Percentiles rank a stretch among this genome's conserved stretches.
Evolutionary conservation across 2,113 vertebrate genomes (phyloP).

Genomic region (Carollia perspicillata): DNA sequence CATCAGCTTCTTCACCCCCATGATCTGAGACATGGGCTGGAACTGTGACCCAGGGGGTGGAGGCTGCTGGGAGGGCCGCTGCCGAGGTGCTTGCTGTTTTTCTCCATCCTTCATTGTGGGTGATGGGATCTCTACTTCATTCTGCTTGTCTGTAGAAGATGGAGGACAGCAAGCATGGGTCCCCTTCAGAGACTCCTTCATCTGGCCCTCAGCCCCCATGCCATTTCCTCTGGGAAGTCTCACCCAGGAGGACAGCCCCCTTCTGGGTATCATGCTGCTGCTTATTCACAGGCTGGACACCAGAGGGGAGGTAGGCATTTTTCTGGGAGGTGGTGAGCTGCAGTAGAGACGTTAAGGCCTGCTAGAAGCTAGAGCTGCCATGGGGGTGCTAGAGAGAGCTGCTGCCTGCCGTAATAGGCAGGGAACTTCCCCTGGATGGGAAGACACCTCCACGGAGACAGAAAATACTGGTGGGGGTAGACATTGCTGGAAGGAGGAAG

Average conservation of each 20-base stretch:
- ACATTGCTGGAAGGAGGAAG: not conserved
- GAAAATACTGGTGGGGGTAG: not conserved
- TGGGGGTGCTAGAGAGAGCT: not conserved
- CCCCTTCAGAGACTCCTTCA: not conserved
- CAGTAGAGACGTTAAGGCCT: not conserved
- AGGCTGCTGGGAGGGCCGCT: slow-evolving; percentile 69
- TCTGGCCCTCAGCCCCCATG: not conserved
- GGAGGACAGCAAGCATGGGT: not conserved
- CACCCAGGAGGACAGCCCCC: not conserved
- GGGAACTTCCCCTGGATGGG: not conserved
- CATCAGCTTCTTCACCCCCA: slow-evolving; percentile 89
- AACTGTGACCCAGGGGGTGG: not conserved
- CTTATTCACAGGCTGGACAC: not conserved
- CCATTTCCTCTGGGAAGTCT: not conserved
- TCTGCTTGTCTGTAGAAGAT: slow-evolving; percentile 89
- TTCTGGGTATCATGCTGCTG: not conserved
- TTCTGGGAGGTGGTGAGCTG: not conserved
- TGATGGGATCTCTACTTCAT: slow-evolving; percentile 93
- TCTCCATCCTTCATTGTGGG: slow-evolving; percentile 89
- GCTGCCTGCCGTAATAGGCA: not conserved
- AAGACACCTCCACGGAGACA: not conserved
- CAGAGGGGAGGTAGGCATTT: not conserved
- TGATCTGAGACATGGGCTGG: slow-evolving; percentile 93
- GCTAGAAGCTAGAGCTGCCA: not conserved
- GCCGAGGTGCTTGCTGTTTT: slow-evolving; percentile 71